A percentile compares a stretch with the other conserved stretches of the same genome.
Conservation (phyloP, 64 coral and sea anemone genomes). For the Montipora capricornis region DNA sequence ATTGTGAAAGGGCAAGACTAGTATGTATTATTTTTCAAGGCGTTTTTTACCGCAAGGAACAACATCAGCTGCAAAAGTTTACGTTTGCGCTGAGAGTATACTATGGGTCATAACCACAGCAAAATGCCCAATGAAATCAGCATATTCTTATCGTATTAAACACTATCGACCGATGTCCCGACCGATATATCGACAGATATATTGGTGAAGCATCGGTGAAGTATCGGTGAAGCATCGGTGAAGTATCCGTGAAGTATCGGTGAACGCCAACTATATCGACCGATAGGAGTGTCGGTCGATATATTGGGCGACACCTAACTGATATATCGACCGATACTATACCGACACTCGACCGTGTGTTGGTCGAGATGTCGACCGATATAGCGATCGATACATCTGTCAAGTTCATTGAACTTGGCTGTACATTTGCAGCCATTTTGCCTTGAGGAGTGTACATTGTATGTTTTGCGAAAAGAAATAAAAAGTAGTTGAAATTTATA, state of each 20-base stretch:
- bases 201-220: background rate
- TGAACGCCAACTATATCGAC: background rate
- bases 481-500: too few species aligned
- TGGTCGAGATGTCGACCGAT: too few species aligned
- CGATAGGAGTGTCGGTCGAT: background rate
- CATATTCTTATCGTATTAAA: background rate
- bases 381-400: too few species aligned
- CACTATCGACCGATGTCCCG: background rate
- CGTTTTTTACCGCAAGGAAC: background rate
- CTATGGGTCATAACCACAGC: background rate
- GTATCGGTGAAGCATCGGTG: background rate
- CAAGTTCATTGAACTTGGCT: too few species aligned
- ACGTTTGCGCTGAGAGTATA: too few species aligned
- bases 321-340: conserved; percentile 12
- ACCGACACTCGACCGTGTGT: background rate
- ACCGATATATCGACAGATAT: background rate
- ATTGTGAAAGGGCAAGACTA: too few species aligned
- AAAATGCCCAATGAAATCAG: background rate
- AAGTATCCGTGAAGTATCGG: background rate
- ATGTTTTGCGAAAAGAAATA: too few species aligned
- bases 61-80: background rate
- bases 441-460: too few species aligned
- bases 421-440: too few species aligned
- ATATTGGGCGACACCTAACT: background rate
- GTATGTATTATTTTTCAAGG: too few species aligned